Base-by-base conservation (phyloP, 2,888 invertebrate genomes). In the Eupithecia subfuscata region DNA sequence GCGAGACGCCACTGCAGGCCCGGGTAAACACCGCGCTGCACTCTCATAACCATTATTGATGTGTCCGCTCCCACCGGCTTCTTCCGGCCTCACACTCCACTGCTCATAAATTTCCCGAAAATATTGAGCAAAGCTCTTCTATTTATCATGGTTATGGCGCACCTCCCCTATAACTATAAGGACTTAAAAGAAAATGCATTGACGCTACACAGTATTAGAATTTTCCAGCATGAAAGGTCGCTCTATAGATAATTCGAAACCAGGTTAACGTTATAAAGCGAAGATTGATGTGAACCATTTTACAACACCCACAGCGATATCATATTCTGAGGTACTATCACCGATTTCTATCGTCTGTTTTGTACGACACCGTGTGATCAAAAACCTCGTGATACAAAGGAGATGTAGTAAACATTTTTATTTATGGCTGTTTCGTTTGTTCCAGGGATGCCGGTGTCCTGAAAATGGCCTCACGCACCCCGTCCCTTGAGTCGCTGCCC, bases 401-500 rank as follows among this genome's bases (percentile, higher is more conserved):
- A 70, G 60, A 64, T 75, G 67, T 74, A 67, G 67, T 74, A 71
- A 78, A 75, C 76, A 56, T 70, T 40, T 77, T 73, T 34, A 64
- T 75, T 60, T 78, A 70, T 79, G 48, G 67, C 30, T 73, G 65
- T 79, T 63, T 76, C 86, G 87, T 91, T 87, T 88, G 82, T 96
- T 96, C 56, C 96, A 97, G 97, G 97, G 97, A 97, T 97, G 97
- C 97, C 96, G 97, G 97, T 97, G 96, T 97, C 97, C 95, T 97
- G 97, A 97, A 97, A 96, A 98, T 98, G 98, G 98, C 98, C 96
- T 98, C 98, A 95, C 96, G 96, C 94, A 98, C 98, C 95, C 98
- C 98, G 95, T 98, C 98, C 95, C 96, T 98, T 96, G 98, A 98
- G 96, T 98, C 98, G 95, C 96, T 97, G 95, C 97, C 97, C 91